Evolutionary conservation across 2,797 vertebrate species (phyloP).

Genomic region (Microhierax caerulescens): DNA sequence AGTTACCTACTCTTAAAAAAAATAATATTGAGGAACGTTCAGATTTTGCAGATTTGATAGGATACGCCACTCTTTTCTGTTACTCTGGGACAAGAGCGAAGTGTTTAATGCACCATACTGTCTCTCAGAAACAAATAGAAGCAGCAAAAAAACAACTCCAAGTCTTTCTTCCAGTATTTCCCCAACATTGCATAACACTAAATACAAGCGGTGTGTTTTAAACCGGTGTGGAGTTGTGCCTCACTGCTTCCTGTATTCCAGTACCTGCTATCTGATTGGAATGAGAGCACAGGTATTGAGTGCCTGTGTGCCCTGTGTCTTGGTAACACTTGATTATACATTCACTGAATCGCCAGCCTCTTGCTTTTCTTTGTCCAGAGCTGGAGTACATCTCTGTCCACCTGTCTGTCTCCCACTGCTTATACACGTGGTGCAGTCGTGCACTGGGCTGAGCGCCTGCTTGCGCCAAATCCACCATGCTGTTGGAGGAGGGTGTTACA

Average conservation of each 20-base stretch:
- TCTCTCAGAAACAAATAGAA: neutral
- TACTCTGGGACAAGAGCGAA: neutral
- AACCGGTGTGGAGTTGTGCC: slow-evolving; percentile 38
- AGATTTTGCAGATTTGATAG: neutral
- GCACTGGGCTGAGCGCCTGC: neutral
- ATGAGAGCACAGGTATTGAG: neutral
- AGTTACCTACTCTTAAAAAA: neutral
- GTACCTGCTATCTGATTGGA: slow-evolving; percentile 42
- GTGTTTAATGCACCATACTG: neutral
- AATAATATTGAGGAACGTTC: neutral
- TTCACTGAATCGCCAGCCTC: neutral
- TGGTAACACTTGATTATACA: neutral
- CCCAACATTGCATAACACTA: neutral
- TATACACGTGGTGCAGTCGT: neutral
- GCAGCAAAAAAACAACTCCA: neutral
- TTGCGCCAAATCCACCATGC: neutral
- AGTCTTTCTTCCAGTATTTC: neutral
- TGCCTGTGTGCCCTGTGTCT: neutral
- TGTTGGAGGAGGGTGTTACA: neutral
- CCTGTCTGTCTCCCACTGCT: neutral
- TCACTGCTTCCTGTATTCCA: slow-evolving; percentile 23
- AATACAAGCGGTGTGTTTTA: neutral
- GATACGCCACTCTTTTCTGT: neutral
- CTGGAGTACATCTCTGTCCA: neutral
- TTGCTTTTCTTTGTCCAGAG: neutral